Evolutionary conservation across 2,797 vertebrate genomes (phyloP), one percentile per base, ranked within the genome.

Genomic region (Thalassophryne amazonica): DNA sequence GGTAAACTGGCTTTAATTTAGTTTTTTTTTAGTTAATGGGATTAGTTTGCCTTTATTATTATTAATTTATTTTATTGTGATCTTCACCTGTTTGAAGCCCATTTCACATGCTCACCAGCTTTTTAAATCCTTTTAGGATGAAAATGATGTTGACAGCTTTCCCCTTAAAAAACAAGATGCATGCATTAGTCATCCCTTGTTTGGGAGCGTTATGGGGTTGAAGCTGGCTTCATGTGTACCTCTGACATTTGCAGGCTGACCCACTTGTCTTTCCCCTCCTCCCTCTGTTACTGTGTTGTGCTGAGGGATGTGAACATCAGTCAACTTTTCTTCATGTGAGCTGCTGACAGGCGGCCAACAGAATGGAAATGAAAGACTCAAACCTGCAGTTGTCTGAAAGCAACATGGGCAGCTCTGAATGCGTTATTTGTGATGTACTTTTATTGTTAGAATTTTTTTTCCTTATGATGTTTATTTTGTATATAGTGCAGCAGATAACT

Each of bases 181-280:
- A 30, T 38, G 21, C 40, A 22, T 50, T 48, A 6, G 30, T 33
- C 39, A 28, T 28, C 9, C 4, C 36, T 27, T 34, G 8, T 55
- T 54, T 35, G 10, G 39, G 6, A 14, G 51, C 36, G 21, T 21
- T 28, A 16, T 15, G 38, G 48, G 48, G 50, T 71, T 16, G 15
- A 4, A 12, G 67, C 71, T 60, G 63, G 69, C 70, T 31, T 47
- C 34, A 3, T 14, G 21, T 21, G 60, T 67, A 69, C 54, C 69
- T 55, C 54, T 82, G 81, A 80, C 79, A 78, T 86, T 85, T 83
- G 12, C 36, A 50, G 47, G 31, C 50, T 72, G 61, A 71, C 56
- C 73, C 45, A 63, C 70, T 78, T 80, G 40, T 58, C 40, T 48
- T 48, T 33, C 12, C 15, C 11, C n/a, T n/a, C n/a, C n/a, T 13